Base-by-base conservation (phyloP, 2,888 invertebrate species). In the Phalera bucephala region DNA sequence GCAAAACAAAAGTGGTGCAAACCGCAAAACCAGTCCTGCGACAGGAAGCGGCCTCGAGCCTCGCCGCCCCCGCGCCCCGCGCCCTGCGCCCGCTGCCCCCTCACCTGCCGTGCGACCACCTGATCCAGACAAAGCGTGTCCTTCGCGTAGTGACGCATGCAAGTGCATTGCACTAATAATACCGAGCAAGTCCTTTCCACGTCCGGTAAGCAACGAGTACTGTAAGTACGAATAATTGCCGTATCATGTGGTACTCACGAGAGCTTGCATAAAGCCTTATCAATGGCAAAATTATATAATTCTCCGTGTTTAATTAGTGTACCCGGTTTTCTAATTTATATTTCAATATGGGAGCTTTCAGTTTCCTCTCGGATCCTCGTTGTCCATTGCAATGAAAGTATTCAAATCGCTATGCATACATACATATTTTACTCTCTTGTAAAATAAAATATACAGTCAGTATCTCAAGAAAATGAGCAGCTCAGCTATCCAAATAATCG, bases 61-160 rank as follows among this genome's bases (percentile, higher is more conserved):
- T 51, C 51, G 49, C 40, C 60, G 44, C 54, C 49, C 40, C 53
- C 49, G 40, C 42, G 45, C 55, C 44, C 41, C 40, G 31, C 49
- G 28, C 31, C 26, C 51, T n/a, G n/a, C n/a, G n/a, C n/a, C n/a
- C n/a, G 36, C 40, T 40, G 41, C 42, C 27, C 49, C 62, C 59
- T 54, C 60, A 64, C 64, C 64, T 64, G 65, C 61, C 45, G 58
- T 50, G 47, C 69, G 64, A 72, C 75, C 83, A 82, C 83, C 82
- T 82, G 85, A 80, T 83, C 83, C 83, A 85, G 85, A 85, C 86
- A 85, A 85, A 85, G 84, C 84, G 74, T 82, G 86, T 85, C 86
- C 86, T 85, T 85, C 85, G 66, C 72, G 64, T 64, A 56, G 69
- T 86, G 85, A 85, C 85, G 83, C 84, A 83, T 80, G 64, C 82